Base-by-base conservation (phyloP, 2,797 vertebrate genomes). In the Macroramphosus scolopax region DNA sequence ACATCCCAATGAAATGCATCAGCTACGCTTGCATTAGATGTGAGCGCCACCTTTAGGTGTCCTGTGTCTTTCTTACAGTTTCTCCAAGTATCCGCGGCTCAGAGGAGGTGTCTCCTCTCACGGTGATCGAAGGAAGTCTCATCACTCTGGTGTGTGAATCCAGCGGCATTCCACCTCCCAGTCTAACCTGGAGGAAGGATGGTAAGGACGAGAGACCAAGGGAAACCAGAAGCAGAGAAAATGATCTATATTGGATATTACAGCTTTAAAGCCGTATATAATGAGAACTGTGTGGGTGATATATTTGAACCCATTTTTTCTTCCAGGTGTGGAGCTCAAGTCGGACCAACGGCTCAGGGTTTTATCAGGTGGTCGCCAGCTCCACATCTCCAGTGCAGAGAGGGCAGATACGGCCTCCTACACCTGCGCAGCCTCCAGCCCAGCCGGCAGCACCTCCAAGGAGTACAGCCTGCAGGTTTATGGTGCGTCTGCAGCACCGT, bases 61-160 rank as follows among this genome's bases (percentile, higher is more conserved):
- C n/a, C 17, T 63, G 9, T 63, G 9, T 40, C 6, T n/a, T 58
- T 34, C 74, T 75, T 72, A 47, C 88, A 99, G 96, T 98, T 41
- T 81, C 93, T 40, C 94, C 95, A 46, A 92, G 82, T 63, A 94
- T 98, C 81, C 88, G 80, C 5, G 92, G 88, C 49, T 94, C 92
- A 6, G 91, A 91, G 32, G 87, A 91, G 41, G 77, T 78, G 37
- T 88, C 91, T 51, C 83, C 87, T 1, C 64, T 95, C 63, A 93
- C 90, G 2, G 93, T 94, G 59, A 91, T 85, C 11, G 93, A 97
- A 87, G 95, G 96, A 35, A 88, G 82, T 46, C 85, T 93, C 42
- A 88, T 93, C 57, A 93, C 89, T 58, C 81, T 98, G 10, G 80
- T 93, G 37, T 99, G 97, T 75, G 96, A 98, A 69, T 98, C 96